Percentiles rank a stretch among this genome's conserved stretches.
Evolutionary conservation across 2,113 vertebrate genomes (phyloP).

Genomic region (Forbesichthys papilliferus): DNA sequence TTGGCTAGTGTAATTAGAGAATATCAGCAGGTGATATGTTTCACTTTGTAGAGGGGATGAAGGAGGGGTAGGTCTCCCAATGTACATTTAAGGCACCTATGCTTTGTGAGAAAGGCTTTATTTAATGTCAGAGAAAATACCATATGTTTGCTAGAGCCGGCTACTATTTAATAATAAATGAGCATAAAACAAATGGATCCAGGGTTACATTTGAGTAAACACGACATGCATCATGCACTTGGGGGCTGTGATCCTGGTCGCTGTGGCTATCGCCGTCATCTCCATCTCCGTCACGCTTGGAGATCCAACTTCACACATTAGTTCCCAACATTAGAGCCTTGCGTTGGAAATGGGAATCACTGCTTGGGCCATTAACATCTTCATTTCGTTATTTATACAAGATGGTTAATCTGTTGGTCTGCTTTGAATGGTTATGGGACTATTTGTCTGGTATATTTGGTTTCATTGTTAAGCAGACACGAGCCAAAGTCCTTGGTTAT

Average conservation of each 20-base stretch:
- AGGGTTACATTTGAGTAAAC: conserved; percentile 49
- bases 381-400: too few species aligned
- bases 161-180: conserved; percentile 50
- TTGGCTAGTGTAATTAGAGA: too few species aligned
- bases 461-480: too few species aligned
- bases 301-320: conserved; percentile 9
- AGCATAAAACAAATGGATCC: conserved; percentile 58
- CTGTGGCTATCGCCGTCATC: conserved; percentile 22
- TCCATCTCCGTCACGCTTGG: conserved; percentile 14
- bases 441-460: too few species aligned
- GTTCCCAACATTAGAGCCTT: conserved; percentile 9
- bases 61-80: too few species aligned
- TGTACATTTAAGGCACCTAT: too few species aligned
- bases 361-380: too few species aligned
- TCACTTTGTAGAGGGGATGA: too few species aligned
- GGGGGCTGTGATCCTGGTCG: background rate
- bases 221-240: conserved; percentile 22
- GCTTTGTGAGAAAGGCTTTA: conserved; percentile 49
- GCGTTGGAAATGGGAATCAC: background rate
- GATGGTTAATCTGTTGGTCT: too few species aligned
- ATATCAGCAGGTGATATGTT: too few species aligned
- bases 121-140: conserved; percentile 51
- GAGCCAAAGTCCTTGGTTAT: conserved; percentile 9
- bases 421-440: too few species aligned
- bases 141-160: conserved; percentile 33